phyloP scores from a whole-genome alignment of 2,888 invertebrate genomes.

The Ligdia adustata region DNA sequence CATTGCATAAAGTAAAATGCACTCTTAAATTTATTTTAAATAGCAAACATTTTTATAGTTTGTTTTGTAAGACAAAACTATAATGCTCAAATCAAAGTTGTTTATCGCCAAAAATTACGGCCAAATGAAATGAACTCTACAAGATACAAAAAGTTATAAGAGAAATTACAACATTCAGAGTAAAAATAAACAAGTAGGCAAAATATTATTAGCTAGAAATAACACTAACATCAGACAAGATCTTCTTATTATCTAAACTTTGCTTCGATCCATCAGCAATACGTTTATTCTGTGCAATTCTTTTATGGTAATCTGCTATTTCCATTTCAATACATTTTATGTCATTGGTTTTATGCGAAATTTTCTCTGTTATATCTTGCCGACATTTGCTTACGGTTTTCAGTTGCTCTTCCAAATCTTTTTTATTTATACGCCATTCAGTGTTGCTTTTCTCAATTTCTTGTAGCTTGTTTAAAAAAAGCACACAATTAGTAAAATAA shows the following conservation, averaged over 20 bases:
- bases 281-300: conserved; percentile 53
- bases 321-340: conserved; percentile 58
- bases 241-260: conserved; percentile 47
- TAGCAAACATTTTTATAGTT: too few relatives aligned
- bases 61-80: too few relatives aligned
- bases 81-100: not conserved
- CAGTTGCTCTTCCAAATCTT: conserved; percentile 62
- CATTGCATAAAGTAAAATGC: too few relatives aligned
- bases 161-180: too few relatives aligned
- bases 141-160: too few relatives aligned
- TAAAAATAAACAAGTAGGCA: too few relatives aligned
- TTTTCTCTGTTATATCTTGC: conserved; percentile 57
- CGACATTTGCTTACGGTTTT: conserved; percentile 51
- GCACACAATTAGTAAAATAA: too few relatives aligned
- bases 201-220: too few relatives aligned
- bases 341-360: conserved; percentile 61
- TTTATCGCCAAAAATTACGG: not conserved
- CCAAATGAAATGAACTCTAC: too few relatives aligned
- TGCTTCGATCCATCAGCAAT: conserved; percentile 47
- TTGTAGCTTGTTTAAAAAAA: conserved; percentile 61
- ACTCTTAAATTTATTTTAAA: too few relatives aligned
- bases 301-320: conserved; percentile 52
- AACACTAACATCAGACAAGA: conserved; percentile 58
- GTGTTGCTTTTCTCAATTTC: conserved; percentile 54
- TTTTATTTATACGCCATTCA: conserved; percentile 69